Evolutionary conservation across 2,113 vertebrate genomes (phyloP), one percentile per base, ranked within the genome.

Genomic region (Oryzias woworae): DNA sequence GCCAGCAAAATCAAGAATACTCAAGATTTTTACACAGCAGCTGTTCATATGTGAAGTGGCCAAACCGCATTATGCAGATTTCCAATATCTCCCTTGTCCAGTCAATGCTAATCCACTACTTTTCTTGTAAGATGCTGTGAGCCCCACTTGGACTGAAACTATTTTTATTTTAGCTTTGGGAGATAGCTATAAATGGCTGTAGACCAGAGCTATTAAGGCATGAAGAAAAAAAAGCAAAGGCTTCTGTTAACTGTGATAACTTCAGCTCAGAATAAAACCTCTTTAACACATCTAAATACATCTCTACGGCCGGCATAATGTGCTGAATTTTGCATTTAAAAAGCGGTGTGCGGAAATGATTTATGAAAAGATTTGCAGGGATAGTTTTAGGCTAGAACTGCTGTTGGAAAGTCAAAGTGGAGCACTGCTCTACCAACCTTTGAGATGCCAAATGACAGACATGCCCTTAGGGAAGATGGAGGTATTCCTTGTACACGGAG

Each of bases 401-500:
- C 53, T 49, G 46, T 53, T 70, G 68, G 53, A 60, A 55, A 69
- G 67, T 36, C 50, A 62, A 76, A 80, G 71, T 78, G 53, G 54
- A 76, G 73, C 64, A 58, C 24, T 17, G 62, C 58, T 65, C 54
- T 78, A 51, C 75, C 66, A 69, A 52, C 60, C 51, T 71, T 66
- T 77, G 36, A 76, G 60, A 75, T 80, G 53, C 68, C 60, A 84
- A 75, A 80, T 62, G 69, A 74, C 76, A 83, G 64, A 36, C 62
- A 51, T 76, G 58, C 69, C 77, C 75, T 73, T 17, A 53, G 66
- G 79, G 47, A 13, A 70, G 56, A 75, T 62, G 61, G 64, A 73
- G 56, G 63, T 69, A 54, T 66, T 55, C 67, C 62, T 73, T 48
- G 54, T 66, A 46, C 58, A 26, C 63, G 28, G 58, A 51, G 52